Base-by-base conservation (phyloP, 2,113 vertebrate genomes). In the Alligator sinensis region DNA sequence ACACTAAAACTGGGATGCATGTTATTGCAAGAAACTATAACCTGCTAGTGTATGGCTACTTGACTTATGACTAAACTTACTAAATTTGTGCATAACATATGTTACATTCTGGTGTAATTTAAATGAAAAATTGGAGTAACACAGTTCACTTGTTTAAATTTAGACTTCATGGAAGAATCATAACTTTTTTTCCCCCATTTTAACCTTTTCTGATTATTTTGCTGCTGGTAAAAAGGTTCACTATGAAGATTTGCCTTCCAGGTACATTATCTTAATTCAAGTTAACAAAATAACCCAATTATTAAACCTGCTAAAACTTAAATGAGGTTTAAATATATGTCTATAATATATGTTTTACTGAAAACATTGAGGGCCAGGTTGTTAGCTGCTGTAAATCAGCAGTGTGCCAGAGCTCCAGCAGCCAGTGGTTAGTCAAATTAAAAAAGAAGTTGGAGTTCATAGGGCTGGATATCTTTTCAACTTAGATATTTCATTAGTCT, bases 401-500 rank as follows among this genome's bases (percentile, higher is more conserved):
- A 91, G 72, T 4, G 22, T 81, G 55, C 47, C 28, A 10, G 38
- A 6, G 5, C 27, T 94, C 87, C 87, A 68, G 78, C 38, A 79
- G 15, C 4, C 18, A 72, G 6, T 5, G 21, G 87, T 82, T 94
- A 87, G 66, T 47, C 72, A 91, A 84, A 78, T 17, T 24, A n/a
- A 90, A 91, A 83, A 1, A 64, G 70, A 66, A 1, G 15, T 55
- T 74, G 78, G 22, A 68, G 15, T 63, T 88, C 27, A 58, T 28
- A 90, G 27, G 70, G 5, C 1, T 58, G 66, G n/a, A 85, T 85
- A 77, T 77, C 85, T 85, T 59, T 81, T 60, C 55, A 38, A 68
- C 25, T 85, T 86, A 87, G 38, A 63, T 79, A 58, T 90, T 92
- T 94, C 82, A 12, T 55, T 93, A 57, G 11, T 61, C 86, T 95